A percentile compares a stretch with the other conserved stretches of the same genome.
These are phyloP conservation scores for Bibio marci DNA, from an alignment of 2,888 invertebrate genomes.

Conservation along the genomic window DNA sequence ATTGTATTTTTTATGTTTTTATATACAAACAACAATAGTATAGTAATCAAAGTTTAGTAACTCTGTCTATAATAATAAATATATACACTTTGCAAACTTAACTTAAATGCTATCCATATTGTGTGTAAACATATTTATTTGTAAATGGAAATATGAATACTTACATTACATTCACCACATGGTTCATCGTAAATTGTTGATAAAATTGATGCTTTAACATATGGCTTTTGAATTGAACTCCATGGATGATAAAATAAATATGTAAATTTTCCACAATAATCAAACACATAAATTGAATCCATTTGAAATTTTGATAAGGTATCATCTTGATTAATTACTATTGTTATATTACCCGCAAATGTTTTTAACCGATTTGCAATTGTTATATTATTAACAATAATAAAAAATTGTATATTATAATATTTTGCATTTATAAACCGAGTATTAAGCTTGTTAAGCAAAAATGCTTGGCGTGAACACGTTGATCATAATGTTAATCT, in stretches of 20 bases:
- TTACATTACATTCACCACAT: constrained; percentile 9
- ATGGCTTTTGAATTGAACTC: constrained; percentile 8
- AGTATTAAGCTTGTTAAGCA: constrained; percentile 2
- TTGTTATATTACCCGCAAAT: no score
- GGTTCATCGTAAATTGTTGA: constrained; percentile 11
- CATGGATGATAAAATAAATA: constrained; percentile 9
- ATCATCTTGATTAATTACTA: no score
- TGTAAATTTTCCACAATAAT: constrained; percentile 10
- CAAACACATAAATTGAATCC: constrained; percentile 9
- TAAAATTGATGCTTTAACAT: constrained; percentile 10
- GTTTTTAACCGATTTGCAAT: background rate
- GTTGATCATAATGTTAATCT: constrained; percentile 2
- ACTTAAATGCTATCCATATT: no score
- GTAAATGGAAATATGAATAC: no score
- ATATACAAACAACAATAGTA: no score
- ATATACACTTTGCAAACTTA: no score
- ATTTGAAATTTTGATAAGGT: no score
- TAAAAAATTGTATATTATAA: constrained; percentile 1
- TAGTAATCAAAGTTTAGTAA: no score
- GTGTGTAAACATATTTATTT: no score
- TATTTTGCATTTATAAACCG: constrained; percentile 2
- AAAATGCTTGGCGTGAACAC: constrained; percentile 1
- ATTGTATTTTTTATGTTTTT: no score
- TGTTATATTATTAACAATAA: background rate
- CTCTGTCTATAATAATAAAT: no score